phyloP scores from a whole-genome alignment of 2,888 invertebrate genomes.

The Pollenia amentaria region DNA sequence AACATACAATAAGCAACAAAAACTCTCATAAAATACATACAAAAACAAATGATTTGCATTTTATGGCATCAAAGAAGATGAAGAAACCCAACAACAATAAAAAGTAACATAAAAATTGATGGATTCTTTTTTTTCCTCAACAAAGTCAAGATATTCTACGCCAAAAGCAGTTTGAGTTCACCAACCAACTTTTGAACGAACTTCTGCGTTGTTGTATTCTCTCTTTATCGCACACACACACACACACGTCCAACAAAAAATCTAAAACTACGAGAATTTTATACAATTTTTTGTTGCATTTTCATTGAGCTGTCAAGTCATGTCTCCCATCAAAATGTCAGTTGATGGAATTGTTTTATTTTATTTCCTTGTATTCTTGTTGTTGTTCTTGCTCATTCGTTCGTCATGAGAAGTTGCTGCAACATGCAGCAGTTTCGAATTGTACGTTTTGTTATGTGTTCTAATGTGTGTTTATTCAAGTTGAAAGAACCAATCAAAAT shows the following conservation, averaged over 20 bases:
- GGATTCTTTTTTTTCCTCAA: slow-evolving; percentile 60
- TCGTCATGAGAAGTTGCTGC: slow-evolving; percentile 11
- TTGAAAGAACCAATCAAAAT: slow-evolving; percentile 73
- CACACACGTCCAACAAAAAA: slow-evolving; percentile 1
- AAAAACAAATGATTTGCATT: slow-evolving; percentile 71
- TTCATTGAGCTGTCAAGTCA: slow-evolving; percentile 81
- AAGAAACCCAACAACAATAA: slow-evolving; percentile 31
- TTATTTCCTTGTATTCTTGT: slow-evolving; percentile 6
- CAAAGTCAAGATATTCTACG: slow-evolving; percentile 32
- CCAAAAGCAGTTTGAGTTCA: slow-evolving; percentile 35
- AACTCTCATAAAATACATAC: slow-evolving; percentile 16
- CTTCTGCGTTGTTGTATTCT: slow-evolving; percentile 37
- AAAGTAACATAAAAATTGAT: slow-evolving; percentile 71
- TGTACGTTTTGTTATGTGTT: background rate
- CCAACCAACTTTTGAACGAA: slow-evolving; percentile 53
- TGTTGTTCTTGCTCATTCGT: slow-evolving; percentile 27
- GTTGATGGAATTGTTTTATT: slow-evolving; percentile 72
- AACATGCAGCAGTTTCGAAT: slow-evolving; percentile 25
- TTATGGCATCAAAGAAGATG: slow-evolving; percentile 64
- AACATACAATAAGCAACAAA: background rate
- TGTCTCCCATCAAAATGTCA: slow-evolving; percentile 73
- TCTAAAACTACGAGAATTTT: slow-evolving; percentile 21
- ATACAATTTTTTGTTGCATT: slow-evolving; percentile 73
- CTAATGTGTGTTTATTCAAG: slow-evolving; percentile 10
- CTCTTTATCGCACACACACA: slow-evolving; percentile 29